Base-by-base conservation (phyloP, 2,888 invertebrate species). In the Drosophila formosana region DNA sequence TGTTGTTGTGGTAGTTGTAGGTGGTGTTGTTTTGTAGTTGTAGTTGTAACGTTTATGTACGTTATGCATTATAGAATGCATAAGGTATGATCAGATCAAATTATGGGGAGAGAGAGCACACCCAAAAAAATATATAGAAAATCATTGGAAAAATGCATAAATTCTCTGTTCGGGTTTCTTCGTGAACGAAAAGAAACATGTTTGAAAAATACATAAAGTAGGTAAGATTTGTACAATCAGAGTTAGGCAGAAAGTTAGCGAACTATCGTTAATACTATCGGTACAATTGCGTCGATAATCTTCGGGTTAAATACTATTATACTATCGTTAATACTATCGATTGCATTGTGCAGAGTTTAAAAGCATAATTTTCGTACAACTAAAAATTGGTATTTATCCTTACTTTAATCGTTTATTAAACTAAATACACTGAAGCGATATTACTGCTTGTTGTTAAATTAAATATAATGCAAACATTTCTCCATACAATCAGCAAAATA, bases 111-210 rank as follows among this genome's bases (percentile, higher is more conserved):
- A 30, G 55, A 25, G 45, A 41, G 39, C 18, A 45, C 72, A 87
- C 72, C 80, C 88, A 69, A 80, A 87, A 87, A 87, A 82, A 81
- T 64, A 83, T 70, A 86, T 68, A 88, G 68, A 84, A 80, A 86
- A 80, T 83, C 66, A 62, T 74, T 76, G 65, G 18, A 76, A 76
- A 79, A 75, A 81, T 78, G 53, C 65, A 78, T 66, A 69, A 81
- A 75, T 81, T 68, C 56, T 66, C 63, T 61, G 11, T 34, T 46
- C 37, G 32, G 25, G n/a, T 53, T 51, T 43, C 32, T 9, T n/a
- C 2, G 37, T 37, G 37, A 18, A 41, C 34, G 9, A 25, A 30
- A 50, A 6, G 11, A 13, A 30, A 46, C 39, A 41, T 13, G 4
- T 43, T 30, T 11, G n/a, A 41, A 6, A 30, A 2, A 8, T 23